phyloP scores from a whole-genome alignment of 2,797 vertebrate genomes.

The Sebastes iracundus region DNA sequence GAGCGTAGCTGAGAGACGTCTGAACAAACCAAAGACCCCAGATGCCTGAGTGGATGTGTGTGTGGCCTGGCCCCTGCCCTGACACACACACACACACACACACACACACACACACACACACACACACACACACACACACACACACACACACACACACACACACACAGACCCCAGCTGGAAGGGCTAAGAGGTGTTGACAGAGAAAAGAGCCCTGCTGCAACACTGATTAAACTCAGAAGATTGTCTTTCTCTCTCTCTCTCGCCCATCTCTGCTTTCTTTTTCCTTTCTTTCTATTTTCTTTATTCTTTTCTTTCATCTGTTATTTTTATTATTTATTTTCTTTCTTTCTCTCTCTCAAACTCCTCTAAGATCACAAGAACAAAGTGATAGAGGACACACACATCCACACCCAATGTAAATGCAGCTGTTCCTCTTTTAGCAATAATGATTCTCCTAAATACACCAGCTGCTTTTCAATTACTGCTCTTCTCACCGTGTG shows the following conservation, averaged over 20 bases:
- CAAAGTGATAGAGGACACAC: conserved; percentile 23
- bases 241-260: background rate
- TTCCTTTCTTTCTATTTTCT: background rate
- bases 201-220: conserved; percentile 76
- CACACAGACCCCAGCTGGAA: conserved; percentile 65
- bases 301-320: background rate
- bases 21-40: conserved; percentile 53
- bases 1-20: conserved; percentile 33
- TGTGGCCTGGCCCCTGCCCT: conserved; percentile 33
- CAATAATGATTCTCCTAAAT: conserved; percentile 65
- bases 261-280: background rate
- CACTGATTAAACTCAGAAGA: conserved; percentile 68
- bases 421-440: conserved; percentile 62
- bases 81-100: conserved; percentile 18
- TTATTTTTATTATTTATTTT: background rate
- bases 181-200: conserved; percentile 78
- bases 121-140: conserved; percentile 16
- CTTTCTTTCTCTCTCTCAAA: background rate
- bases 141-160: conserved; percentile 9
- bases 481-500: conserved; percentile 17
- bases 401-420: conserved; percentile 15
- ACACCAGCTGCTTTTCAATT: conserved; percentile 74
- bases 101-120: conserved; percentile 7
- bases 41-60: conserved; percentile 26
- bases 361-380: conserved; percentile 12